Evolutionary conservation across 2,888 invertebrate genomes (phyloP).

Genomic region (Sesia bembeciformis): DNA sequence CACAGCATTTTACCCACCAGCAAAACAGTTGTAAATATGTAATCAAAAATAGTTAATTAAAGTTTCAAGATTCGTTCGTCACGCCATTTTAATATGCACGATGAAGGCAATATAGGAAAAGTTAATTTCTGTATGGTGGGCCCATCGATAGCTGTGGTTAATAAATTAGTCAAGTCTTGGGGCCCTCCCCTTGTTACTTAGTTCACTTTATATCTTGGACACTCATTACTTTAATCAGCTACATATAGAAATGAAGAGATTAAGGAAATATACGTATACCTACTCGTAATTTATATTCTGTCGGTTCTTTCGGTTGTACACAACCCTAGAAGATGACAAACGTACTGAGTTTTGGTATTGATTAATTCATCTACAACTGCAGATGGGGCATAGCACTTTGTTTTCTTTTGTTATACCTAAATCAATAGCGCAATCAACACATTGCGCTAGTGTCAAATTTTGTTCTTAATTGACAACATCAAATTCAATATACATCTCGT

Average conservation of each 20-base stretch:
- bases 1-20: neutral
- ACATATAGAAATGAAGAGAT: neutral
- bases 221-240: slow-evolving; percentile 28
- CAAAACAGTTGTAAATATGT: neutral
- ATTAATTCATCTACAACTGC: too few relatives aligned
- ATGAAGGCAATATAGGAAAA: slow-evolving; percentile 54
- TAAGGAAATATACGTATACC: neutral
- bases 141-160: slow-evolving; percentile 57
- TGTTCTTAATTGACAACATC: too few relatives aligned
- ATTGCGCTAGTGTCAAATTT: too few relatives aligned
- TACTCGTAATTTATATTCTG: too few relatives aligned
- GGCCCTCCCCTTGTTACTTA: slow-evolving; percentile 45
- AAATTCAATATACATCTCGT: too few relatives aligned
- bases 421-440: too few relatives aligned
- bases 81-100: slow-evolving; percentile 38
- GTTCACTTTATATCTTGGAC: slow-evolving; percentile 19
- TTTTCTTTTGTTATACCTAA: too few relatives aligned
- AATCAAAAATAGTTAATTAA: slow-evolving; percentile 3
- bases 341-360: too few relatives aligned
- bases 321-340: too few relatives aligned
- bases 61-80: slow-evolving; percentile 29
- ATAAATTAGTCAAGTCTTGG: slow-evolving; percentile 56
- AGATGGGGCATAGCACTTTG: too few relatives aligned
- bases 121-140: slow-evolving; percentile 66
- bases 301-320: too few relatives aligned